Evolutionary conservation across 2,888 invertebrate genomes (phyloP), one percentile per base, ranked within the genome.

Genomic region (Selenia dentaria): DNA sequence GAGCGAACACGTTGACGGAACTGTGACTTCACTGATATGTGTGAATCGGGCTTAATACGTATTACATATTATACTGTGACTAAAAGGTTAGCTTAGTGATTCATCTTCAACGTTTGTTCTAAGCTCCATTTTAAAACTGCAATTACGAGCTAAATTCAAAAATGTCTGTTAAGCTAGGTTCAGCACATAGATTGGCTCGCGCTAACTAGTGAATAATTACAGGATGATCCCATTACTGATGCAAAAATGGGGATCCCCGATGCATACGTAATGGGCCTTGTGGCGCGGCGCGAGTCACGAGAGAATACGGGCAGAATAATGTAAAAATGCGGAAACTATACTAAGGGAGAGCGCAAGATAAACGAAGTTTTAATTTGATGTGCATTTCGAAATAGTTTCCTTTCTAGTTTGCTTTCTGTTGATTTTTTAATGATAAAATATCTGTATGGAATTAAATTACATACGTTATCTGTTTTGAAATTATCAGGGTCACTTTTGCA

Each of bases 131-230:
- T 20, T 39, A 43, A 49, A 49, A 49, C 9, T 42, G 33, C 51
- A 57, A 62, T 71, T 54, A 61, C 39, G 2, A 18, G 33, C 34
- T 61, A 57, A 68, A 72, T 76, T 71, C 67, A 61, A 74, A 81
- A 71, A 63, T 64, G 62, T 59, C 47, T 57, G 63, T 34, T 59
- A 51, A 50, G 50, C 50, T 36, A 38, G 28, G 14, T 18, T 20
- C 18, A 27, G 51, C 49, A 57, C 63, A 79, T 79, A 79, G 83
- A 83, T 84, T 78, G 83, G 79, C 74, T 60, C 62, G 64, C 66
- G 72, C 79, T 86, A 88, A 88, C 84, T 83, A 84, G 70, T 74
- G 86, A 85, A 86, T 89, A 88, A 89, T 89, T 86, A 84, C 84
- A 80, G 76, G 79, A 80, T 84, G 85, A 88, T 86, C 79, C 80